These are phyloP conservation scores for Astreopora myriophthalma DNA, from an alignment of 64 coral and sea anemone species.

Conservation along the genomic window DNA sequence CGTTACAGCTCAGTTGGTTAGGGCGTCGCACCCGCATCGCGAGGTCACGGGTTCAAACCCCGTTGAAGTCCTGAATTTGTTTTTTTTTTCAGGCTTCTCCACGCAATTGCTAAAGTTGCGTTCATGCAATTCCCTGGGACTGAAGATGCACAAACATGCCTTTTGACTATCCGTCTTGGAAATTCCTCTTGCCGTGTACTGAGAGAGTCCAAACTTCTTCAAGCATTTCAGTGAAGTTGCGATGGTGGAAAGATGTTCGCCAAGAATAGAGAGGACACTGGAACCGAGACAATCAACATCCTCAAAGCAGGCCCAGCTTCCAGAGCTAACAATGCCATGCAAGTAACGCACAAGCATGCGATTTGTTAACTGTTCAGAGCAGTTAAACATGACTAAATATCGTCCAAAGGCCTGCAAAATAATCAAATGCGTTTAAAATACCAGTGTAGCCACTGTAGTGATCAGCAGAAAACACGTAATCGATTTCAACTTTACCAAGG, in stretches of 20 bases:
- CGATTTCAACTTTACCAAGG: too few species aligned
- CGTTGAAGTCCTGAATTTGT: too few species aligned
- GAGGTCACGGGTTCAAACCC: too few species aligned
- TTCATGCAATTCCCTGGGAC: too few species aligned
- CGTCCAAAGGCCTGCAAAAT: conserved; percentile 77
- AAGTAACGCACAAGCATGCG: conserved; percentile 65
- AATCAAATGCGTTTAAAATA: background rate
- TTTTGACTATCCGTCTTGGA: background rate
- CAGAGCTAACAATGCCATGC: conserved; percentile 74
- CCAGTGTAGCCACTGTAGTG: background rate
- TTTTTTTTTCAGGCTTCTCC: too few species aligned
- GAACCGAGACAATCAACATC: conserved; percentile 61
- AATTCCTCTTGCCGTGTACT: conserved; percentile 47
- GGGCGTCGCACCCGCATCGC: too few species aligned
- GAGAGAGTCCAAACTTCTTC: conserved; percentile 12
- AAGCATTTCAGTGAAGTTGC: conserved; percentile 54
- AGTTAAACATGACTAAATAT: conserved; percentile 85
- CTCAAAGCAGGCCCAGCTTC: conserved; percentile 94
- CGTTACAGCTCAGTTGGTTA: too few species aligned
- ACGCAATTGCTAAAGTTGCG: too few species aligned
- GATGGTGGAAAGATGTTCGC: conserved; percentile 81
- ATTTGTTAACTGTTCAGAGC: conserved; percentile 62
- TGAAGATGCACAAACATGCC: conserved; percentile 26
- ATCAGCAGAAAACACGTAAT: too few species aligned
- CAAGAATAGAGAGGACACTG: conserved; percentile 77